A percentile compares a stretch with the other conserved stretches of the same genome.
Evolutionary conservation across 1,140 invertebrate genomes (phyloP).

Genomic region (Cepaea nemoralis): DNA sequence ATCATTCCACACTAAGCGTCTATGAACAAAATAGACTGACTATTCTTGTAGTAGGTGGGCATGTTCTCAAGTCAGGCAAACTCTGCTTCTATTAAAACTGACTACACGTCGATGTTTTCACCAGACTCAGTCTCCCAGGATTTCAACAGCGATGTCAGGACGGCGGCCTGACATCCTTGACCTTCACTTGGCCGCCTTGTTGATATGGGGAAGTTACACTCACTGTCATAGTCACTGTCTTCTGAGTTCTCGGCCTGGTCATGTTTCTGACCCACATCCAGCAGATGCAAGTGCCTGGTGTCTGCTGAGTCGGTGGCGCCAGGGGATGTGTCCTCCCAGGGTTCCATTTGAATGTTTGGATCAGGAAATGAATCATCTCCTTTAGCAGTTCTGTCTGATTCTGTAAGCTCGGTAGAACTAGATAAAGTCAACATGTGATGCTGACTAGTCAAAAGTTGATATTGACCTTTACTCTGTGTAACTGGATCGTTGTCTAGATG

Average conservation of each 20-base stretch:
- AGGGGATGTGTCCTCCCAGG: not conserved
- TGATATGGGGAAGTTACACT: not conserved
- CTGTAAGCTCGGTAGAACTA: not conserved
- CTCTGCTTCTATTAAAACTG: no score
- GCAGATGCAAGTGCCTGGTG: not conserved
- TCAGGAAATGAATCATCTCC: not conserved
- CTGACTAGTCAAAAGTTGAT: not conserved
- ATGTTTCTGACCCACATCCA: not conserved
- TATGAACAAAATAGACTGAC: no score
- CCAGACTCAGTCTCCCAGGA: not conserved
- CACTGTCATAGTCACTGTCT: not conserved
- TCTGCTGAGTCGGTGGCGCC: not conserved
- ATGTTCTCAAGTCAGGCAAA: no score
- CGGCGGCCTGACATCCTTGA: slow-evolving; percentile 24
- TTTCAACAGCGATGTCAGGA: slow-evolving; percentile 2
- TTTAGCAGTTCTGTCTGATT: not conserved
- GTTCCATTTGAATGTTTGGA: not conserved
- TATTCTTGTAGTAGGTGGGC: no score
- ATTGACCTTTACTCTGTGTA: no score
- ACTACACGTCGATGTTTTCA: slow-evolving; percentile 18
- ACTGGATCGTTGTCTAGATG: not conserved
- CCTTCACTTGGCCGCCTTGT: slow-evolving; percentile 3
- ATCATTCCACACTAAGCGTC: no score
- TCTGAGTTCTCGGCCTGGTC: not conserved
- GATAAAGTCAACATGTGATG: not conserved